Evolutionary conservation across 53 echinoderm and acorn worm genomes (phyloP), one percentile per base, ranked within the genome.

Genomic region (Hippasteria phrygiana): DNA sequence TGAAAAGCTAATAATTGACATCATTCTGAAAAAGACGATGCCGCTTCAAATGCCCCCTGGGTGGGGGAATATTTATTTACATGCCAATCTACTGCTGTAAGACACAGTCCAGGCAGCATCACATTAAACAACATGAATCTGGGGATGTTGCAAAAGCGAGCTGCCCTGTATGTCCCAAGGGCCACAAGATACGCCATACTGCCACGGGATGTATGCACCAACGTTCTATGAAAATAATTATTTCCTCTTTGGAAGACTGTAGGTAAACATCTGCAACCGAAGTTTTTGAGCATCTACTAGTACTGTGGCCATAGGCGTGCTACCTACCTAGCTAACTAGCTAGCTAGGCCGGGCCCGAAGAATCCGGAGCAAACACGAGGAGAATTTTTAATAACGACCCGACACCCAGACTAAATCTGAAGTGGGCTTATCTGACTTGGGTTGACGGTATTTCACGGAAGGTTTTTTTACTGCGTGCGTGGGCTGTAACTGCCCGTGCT

Each of bases 311-410:
- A 13, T 7, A 18, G 56, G 13, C 67, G 33, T 66, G 67, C 32
- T 16, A 28, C 67, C 36, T 9, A 47, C 6, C 47, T 47, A 47
- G 6, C 6, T 6, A 31, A 29, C 11, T 11, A 13, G 69, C 69
- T 33, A 17, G 33, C 76, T 22, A 13, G 47, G 20, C 50, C 76
- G 28, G n/a, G 22, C 1, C 46, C 14, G n/a, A 78, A 17, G 65
- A 64, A 29, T 42, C 43, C 20, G 22, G 42, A 65, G 66, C 47
- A 29, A 82, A 82, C 43, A 82, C 28, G 33, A 42, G 43, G 18
- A 18, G 82, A 82, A 82, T 82, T 82, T 82, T 65, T 82, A 82
- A 82, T 82, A n/a, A 82, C 31, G 28, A 82, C 45, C n/a, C 33
- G 82, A 82, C 47, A 82, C 82, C 66, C 37, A 5, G 59, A 78